phyloP scores from a whole-genome alignment of 2,113 vertebrate genomes.

The Aegypius monachus region DNA sequence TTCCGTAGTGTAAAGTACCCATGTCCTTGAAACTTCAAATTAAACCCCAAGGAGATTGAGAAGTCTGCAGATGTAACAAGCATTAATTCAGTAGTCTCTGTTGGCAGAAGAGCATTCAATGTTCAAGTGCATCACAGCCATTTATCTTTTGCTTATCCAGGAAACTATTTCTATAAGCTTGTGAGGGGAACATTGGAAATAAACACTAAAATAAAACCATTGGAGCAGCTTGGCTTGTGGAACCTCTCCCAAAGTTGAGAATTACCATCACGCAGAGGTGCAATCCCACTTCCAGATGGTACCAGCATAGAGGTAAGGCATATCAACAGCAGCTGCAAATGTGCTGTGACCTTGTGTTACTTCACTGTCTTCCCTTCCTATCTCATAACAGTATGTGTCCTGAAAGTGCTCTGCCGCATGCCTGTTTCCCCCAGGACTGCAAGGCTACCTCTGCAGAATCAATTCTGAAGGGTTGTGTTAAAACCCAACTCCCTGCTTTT shows the following conservation, averaged over 20 bases:
- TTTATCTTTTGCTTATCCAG: neutral
- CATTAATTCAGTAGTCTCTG: neutral
- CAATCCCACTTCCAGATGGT: neutral
- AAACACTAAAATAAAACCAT: neutral
- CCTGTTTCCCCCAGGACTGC: neutral
- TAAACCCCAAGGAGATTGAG: neutral
- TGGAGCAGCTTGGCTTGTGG: neutral
- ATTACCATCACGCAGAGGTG: neutral
- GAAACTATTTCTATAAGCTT: neutral
- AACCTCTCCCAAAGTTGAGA: neutral
- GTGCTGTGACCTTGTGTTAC: neutral
- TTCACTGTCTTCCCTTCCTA: neutral
- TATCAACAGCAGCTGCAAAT: neutral
- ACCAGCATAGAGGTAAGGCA: neutral
- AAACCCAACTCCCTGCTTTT: neutral
- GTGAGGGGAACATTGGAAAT: neutral
- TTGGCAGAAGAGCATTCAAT: neutral
- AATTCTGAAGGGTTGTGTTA: neutral
- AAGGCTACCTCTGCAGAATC: neutral
- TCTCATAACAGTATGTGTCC: rapidly evolving
- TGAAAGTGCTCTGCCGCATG: neutral
- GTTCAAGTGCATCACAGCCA: neutral
- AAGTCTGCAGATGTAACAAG: neutral
- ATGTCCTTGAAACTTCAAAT: neutral
- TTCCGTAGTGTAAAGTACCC: neutral